These are phyloP conservation scores for Megaceryle maxima DNA, from an alignment of 2,113 vertebrate species.

Conservation along the genomic window DNA sequence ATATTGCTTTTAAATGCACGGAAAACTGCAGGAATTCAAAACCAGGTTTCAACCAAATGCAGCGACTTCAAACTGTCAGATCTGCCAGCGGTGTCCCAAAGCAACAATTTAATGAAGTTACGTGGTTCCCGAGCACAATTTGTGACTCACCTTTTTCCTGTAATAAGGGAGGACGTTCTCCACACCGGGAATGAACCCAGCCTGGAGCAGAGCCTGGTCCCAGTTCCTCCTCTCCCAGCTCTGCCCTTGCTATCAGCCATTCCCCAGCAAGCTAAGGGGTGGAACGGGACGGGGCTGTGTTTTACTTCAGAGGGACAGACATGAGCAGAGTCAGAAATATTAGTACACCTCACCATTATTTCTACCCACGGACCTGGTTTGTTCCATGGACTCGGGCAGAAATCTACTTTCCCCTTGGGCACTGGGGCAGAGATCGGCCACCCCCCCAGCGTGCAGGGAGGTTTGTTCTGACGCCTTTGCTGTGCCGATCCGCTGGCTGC, in stretches of 20 bases:
- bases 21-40: not conserved
- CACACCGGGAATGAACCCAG: accelerated
- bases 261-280: not conserved
- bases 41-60: not conserved
- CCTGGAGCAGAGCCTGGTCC: not conserved
- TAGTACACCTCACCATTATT: not conserved
- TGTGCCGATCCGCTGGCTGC: too few species aligned
- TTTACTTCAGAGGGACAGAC: not conserved
- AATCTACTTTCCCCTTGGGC: not conserved
- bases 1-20: not conserved
- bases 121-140: accelerated
- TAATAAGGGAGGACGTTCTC: too few species aligned
- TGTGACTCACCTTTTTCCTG: not conserved
- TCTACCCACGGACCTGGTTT: accelerated
- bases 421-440: accelerated
- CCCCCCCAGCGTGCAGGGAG: not conserved
- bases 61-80: not conserved
- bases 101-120: not conserved
- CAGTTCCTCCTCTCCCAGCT: not conserved
- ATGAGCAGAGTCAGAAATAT: not conserved
- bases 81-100: not conserved
- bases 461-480: not conserved
- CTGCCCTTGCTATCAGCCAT: not conserved
- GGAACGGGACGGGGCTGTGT: not conserved
- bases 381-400: not conserved